Percentiles rank a stretch among this genome's conserved stretches.
Evolutionary conservation across 1,140 invertebrate genomes (phyloP).

Genomic region (Leucophenga varia): DNA sequence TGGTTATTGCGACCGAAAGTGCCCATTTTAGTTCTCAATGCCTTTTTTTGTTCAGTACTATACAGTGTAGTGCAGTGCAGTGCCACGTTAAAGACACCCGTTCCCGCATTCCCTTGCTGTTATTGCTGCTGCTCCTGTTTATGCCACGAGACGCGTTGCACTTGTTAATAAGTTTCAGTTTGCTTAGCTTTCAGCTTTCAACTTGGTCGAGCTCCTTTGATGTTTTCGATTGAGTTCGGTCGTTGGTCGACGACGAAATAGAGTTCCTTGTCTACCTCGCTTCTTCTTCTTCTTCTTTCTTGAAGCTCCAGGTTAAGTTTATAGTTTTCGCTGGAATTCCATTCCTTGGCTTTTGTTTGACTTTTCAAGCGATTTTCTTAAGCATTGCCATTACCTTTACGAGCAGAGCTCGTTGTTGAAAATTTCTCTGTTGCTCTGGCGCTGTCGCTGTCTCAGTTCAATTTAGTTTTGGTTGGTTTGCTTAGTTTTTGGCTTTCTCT

Average conservation of each 20-base stretch:
- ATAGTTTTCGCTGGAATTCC: too few relatives aligned
- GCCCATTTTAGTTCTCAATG: constrained; percentile 44
- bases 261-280: background rate
- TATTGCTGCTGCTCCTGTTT: background rate
- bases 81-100: background rate
- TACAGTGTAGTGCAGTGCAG: constrained; percentile 24
- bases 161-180: constrained; percentile 55
- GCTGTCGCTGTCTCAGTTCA: too few relatives aligned
- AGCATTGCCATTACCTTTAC: constrained; percentile 50
- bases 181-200: constrained; percentile 18
- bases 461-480: too few relatives aligned
- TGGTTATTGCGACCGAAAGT: constrained; percentile 55
- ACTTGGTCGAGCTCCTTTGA: constrained; percentile 31
- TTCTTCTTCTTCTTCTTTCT: background rate
- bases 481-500: constrained; percentile 5
- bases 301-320: constrained; percentile 13
- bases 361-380: constrained; percentile 41
- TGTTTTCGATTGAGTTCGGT: constrained; percentile 52
- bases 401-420: constrained; percentile 11
- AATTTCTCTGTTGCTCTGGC: too few relatives aligned
- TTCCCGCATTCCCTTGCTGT: background rate
- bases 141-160: constrained; percentile 27
- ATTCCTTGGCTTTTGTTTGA: background rate
- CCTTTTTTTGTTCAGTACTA: constrained; percentile 45
- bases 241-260: constrained; percentile 41